Evolutionary conservation across 1,140 invertebrate species (phyloP).

Genomic region (Drosophila persimilis): DNA sequence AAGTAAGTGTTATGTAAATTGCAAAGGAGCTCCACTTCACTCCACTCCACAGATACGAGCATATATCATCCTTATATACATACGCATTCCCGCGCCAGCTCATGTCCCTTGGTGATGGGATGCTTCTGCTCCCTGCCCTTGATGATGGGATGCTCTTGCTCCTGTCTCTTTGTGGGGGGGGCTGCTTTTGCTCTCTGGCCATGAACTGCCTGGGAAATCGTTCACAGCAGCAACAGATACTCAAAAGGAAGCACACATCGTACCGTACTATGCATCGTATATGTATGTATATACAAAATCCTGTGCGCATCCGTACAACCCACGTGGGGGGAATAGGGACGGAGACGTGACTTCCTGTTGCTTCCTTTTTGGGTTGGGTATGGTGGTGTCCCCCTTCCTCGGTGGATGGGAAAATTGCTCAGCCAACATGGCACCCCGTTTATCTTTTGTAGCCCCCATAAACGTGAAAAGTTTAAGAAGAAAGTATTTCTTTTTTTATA

Average conservation of each 20-base stretch:
- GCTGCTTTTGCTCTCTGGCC: background rate
- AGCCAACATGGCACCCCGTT: constrained; percentile 28
- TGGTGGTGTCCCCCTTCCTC: too few relatives aligned
- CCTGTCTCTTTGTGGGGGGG: background rate
- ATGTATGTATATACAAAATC: background rate
- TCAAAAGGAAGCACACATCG: constrained; percentile 8
- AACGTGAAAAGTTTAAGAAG: background rate
- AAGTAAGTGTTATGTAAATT: constrained; percentile 62
- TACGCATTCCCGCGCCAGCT: background rate
- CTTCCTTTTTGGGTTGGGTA: constrained; percentile 30
- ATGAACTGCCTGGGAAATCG: constrained; percentile 7
- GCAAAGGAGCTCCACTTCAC: constrained; percentile 5
- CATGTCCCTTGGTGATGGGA: background rate
- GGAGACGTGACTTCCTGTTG: constrained; percentile 41
- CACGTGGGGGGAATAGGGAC: background rate
- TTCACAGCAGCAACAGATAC: constrained; percentile 18
- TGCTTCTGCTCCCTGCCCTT: background rate
- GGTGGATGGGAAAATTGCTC: constrained; percentile 26
- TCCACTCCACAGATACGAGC: background rate
- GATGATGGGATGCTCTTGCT: background rate
- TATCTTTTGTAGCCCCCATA: constrained; percentile 31
- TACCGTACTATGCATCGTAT: background rate
- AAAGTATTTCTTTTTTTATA: background rate
- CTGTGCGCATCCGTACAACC: too few relatives aligned
- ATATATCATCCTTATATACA: background rate